Evolutionary conservation across 2,888 invertebrate genomes (phyloP).

Genomic region (Phaedon cochleariae): DNA sequence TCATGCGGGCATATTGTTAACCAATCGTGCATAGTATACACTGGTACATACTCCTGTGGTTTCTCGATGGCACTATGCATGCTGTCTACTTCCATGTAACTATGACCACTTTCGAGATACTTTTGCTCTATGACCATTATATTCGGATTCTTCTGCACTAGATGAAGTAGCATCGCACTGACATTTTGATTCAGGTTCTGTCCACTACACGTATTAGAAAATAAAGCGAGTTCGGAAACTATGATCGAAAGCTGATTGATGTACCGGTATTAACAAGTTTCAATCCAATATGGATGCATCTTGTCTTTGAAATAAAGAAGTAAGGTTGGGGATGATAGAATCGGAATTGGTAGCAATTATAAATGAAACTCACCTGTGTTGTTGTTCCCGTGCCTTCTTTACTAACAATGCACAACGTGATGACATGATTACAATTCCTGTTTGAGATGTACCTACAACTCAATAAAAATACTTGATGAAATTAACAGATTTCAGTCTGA

Average conservation of each 20-base stretch:
- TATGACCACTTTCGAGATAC: conserved; percentile 36
- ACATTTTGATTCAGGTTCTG: conserved; percentile 47
- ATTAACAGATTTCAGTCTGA: too few relatives aligned
- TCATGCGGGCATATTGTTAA: conserved; percentile 2
- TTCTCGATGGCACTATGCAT: conserved; percentile 40
- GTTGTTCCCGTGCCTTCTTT: too few relatives aligned
- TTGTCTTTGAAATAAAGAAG: too few relatives aligned
- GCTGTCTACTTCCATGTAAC: conserved; percentile 34
- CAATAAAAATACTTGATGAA: too few relatives aligned
- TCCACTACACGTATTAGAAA: conserved; percentile 47
- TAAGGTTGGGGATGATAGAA: too few relatives aligned
- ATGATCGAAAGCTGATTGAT: background rate
- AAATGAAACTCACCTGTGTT: too few relatives aligned
- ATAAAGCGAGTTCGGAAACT: conserved; percentile 31
- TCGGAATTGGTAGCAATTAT: too few relatives aligned
- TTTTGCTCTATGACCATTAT: conserved; percentile 42
- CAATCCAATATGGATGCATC: too few relatives aligned
- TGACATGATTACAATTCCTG: too few relatives aligned
- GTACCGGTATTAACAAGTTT: too few relatives aligned
- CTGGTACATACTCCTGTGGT: conserved; percentile 5
- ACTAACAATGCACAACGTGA: too few relatives aligned
- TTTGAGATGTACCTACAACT: too few relatives aligned
- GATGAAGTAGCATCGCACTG: conserved; percentile 40
- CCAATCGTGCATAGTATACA: conserved; percentile 10
- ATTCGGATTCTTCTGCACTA: conserved; percentile 37